Base-by-base conservation (phyloP, 1,140 invertebrate species). In the Globodera rostochiensis region DNA sequence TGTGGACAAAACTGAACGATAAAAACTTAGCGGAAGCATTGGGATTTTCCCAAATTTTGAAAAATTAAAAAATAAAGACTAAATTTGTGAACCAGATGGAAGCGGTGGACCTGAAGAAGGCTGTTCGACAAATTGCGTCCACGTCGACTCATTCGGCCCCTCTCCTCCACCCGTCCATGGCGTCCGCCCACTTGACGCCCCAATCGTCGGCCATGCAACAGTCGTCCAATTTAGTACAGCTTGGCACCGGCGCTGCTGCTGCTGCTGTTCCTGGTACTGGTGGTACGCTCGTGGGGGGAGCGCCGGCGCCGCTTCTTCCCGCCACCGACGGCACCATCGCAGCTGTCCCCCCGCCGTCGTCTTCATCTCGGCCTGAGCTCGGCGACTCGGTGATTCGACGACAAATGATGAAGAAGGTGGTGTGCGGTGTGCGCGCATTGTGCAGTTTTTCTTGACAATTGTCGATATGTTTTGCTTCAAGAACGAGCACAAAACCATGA, bases 391-490 rank as follows among this genome's bases (percentile, higher is more conserved):
- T 82, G 19, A 74, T 83, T 36, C 69, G 82, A 15, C 71, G 76
- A 15, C 82, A 83, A 67, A 83, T 83, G 82, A 83, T 83, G 82
- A 78, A 78, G 36, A 78, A 67, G 53, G 46, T 84, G 53, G 46
- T 84, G 4, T n/a, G 64, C 73, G n/a, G 0, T 67, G 13, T 7
- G 3, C 36, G 36, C 36, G 36, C 36, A 36, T 36, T 36, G 36
- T 36, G 36, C 36, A 36, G 36, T 36, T 36, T 36, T 36, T 36
- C 36, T 36, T 36, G 36, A 36, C 36, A 36, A 36, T 36, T 36
- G 36, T 3, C 36, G 36, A 36, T 36, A 36, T 36, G 36, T 36
- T 36, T 36, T 36, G 36, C 36, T 36, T 36, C 36, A 2, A 36
- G 25, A 0, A 36, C 25, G 2, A 25, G 25, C 25, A 25, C 25